Conservation (phyloP, 2,888 invertebrate genomes). For the Philaethria dido region DNA sequence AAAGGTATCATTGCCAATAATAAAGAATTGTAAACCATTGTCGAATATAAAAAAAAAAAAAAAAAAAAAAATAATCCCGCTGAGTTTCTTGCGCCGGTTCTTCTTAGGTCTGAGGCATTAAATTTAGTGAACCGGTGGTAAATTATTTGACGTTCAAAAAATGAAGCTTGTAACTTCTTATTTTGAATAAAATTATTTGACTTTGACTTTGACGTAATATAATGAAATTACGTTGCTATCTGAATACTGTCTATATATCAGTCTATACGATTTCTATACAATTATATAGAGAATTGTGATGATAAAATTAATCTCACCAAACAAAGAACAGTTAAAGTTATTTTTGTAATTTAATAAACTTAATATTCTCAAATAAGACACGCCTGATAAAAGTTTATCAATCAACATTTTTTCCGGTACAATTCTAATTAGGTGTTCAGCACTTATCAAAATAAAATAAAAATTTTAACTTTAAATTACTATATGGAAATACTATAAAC, state of each 20-base stretch:
- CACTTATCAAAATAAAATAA: background rate
- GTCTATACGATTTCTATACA: background rate
- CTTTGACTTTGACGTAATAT: no score
- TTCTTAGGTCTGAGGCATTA: no score
- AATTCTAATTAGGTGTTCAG: conserved; percentile 4
- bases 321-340: background rate
- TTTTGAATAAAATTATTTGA: no score
- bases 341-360: background rate
- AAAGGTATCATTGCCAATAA: no score
- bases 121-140: no score
- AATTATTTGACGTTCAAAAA: no score
- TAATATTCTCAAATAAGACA: background rate
- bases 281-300: background rate
- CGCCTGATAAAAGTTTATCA: conserved; percentile 12
- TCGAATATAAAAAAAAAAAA: no score
- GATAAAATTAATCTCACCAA: background rate
- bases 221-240: background rate
- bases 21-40: no score
- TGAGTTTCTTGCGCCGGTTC: no score
- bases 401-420: conserved; percentile 6
- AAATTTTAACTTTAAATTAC: background rate
- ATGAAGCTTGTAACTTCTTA: no score
- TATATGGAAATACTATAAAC: background rate
- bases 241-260: background rate
- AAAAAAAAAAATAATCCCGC: no score